Evolutionary conservation across 2,888 invertebrate genomes (phyloP), one percentile per base, ranked within the genome.

Genomic region (Leptopilina syphax): DNA sequence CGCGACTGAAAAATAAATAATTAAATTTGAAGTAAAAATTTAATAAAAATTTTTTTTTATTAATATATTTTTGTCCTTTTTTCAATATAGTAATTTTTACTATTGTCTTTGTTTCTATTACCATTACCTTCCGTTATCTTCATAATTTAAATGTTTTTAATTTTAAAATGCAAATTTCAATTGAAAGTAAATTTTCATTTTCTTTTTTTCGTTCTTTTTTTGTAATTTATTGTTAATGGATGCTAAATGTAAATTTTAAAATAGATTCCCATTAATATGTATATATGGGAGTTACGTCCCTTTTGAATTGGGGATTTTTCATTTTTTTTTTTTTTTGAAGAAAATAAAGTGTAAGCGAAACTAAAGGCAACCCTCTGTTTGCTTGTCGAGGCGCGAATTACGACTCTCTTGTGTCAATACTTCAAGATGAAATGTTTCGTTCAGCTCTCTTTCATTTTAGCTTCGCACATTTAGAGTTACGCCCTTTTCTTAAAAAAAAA

Each of bases 361-460:
- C 81, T 80, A 60, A 81, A 82, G 84, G 83, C 81, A 44, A 44
- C 44, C 83, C 85, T 84, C 85, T 89, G 85, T 89, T 89, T 89
- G 87, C 86, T 78, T 80, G 83, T 83, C 83, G 86, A 85, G 88
- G 87, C 88, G 89, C 87, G 89, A 90, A 89, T 90, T 88, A 87
- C 85, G 85, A 87, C 84, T 84, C 84, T 86, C 85, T 82, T 86
- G 85, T 87, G 89, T 90, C 89, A 90, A 89, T 88, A 89, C 78
- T 85, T 84, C 86, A 84, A 67, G 54, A 34, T 57, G 5, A 13
- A 34, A 57, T 34, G 73, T 34, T 73, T 73, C 63, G 82, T 84
- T 77, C 79, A 78, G 83, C 85, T 84, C 85, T 84, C 86, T 84
- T 86, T 78, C 82, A 77, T 82, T 80, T 83, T 67, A 86, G 77